Evolutionary conservation across 2,888 invertebrate genomes (phyloP).

Genomic region (Nysson spinosus): DNA sequence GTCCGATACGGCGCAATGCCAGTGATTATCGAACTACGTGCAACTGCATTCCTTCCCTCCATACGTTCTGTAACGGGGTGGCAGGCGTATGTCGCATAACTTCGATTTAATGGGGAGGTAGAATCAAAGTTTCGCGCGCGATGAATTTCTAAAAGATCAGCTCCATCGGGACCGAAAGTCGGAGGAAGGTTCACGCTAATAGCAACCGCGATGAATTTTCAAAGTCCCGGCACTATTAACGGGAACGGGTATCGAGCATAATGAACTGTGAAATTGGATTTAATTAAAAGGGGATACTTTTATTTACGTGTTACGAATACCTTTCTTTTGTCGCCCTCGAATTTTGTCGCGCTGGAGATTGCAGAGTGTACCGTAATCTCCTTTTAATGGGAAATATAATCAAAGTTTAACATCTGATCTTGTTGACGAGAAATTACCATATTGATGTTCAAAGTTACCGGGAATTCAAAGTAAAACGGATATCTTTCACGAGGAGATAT

Average conservation of each 20-base stretch:
- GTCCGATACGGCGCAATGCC: conserved; percentile 21
- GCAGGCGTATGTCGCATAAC: conserved; percentile 25
- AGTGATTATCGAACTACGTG: conserved; percentile 33
- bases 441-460: background rate
- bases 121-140: conserved; percentile 11
- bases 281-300: too few relatives aligned
- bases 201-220: too few relatives aligned
- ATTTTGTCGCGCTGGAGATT: background rate
- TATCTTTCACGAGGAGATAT: too few relatives aligned
- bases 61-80: conserved; percentile 23
- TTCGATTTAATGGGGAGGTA: conserved; percentile 21
- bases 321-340: too few relatives aligned
- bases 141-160: background rate
- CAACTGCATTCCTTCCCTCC: conserved; percentile 21
- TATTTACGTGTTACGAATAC: too few relatives aligned
- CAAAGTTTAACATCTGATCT: background rate
- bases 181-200: too few relatives aligned
- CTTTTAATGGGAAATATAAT: background rate
- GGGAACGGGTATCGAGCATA: too few relatives aligned
- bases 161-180: background rate
- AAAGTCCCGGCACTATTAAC: too few relatives aligned
- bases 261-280: too few relatives aligned
- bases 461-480: too few relatives aligned
- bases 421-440: background rate
- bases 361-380: background rate